phyloP scores from a whole-genome alignment of 2,797 vertebrate genomes.

The Leptodactylus fallax region DNA sequence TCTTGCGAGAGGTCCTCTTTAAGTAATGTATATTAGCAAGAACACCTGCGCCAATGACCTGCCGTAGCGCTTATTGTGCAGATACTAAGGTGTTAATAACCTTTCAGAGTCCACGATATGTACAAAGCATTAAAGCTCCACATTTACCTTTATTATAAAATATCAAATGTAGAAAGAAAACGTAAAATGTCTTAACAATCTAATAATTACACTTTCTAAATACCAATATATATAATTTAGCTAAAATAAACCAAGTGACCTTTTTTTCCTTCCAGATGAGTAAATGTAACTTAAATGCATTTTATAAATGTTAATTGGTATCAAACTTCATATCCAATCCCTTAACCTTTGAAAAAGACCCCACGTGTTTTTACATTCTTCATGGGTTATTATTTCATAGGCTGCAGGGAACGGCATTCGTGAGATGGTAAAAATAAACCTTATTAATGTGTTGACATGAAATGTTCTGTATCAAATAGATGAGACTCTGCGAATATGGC shows the following conservation, averaged over 20 bases:
- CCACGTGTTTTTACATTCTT: neutral
- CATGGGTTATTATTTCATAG: slow-evolving; percentile 41
- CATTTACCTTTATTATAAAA: neutral
- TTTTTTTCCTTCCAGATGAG: slow-evolving; percentile 17
- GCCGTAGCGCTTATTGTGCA: no score
- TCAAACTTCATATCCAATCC: slow-evolving; percentile 17
- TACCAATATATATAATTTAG: slow-evolving; percentile 35
- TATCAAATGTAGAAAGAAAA: slow-evolving; percentile 1
- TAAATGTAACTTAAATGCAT: slow-evolving; percentile 34
- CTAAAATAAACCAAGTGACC: slow-evolving; percentile 35
- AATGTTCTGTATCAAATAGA: neutral
- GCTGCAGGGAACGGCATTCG: neutral
- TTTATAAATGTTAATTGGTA: slow-evolving; percentile 57
- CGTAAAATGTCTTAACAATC: neutral
- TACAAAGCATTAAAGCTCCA: neutral
- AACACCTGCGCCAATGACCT: no score
- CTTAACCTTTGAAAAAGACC: slow-evolving; percentile 42
- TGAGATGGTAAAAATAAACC: slow-evolving; percentile 23
- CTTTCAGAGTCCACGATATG: neutral
- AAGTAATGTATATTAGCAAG: no score
- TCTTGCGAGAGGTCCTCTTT: no score
- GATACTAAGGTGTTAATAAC: neutral
- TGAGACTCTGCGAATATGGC: neutral
- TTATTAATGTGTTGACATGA: slow-evolving; percentile 17
- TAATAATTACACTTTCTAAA: slow-evolving; percentile 31